These are phyloP conservation scores for Shinisaurus crocodilurus DNA, from an alignment of 2,113 vertebrate species.

Conservation along the genomic window DNA sequence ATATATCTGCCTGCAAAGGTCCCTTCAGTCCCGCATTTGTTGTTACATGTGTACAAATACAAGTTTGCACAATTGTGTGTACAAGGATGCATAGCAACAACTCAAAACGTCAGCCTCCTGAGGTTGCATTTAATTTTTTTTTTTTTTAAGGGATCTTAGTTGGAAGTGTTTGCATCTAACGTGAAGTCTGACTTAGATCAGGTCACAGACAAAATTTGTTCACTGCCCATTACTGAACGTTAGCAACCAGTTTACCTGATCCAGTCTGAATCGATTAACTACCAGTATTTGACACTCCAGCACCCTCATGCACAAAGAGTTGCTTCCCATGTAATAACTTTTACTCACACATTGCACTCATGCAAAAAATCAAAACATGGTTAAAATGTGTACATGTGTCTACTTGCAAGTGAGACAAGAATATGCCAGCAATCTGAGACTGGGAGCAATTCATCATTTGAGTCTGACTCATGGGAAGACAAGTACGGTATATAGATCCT, in stretches of 20 bases:
- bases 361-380: neutral
- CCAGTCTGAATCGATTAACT: neutral
- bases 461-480: neutral
- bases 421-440: neutral
- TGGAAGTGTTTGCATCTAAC: neutral
- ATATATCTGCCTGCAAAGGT: too few species aligned
- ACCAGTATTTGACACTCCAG: neutral
- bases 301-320: neutral
- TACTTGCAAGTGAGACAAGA: neutral
- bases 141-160: neutral
- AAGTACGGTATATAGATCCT: neutral
- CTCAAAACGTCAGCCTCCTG: too few species aligned
- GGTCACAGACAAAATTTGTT: neutral
- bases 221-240: neutral
- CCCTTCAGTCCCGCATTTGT: too few species aligned
- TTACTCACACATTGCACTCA: neutral
- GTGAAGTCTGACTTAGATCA: neutral
- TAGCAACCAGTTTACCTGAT: neutral
- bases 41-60: too few species aligned
- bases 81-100: too few species aligned
- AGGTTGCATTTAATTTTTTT: neutral
- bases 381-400: neutral
- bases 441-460: neutral
- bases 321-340: neutral
- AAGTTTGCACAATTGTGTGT: too few species aligned